Conservation (phyloP, 2,797 vertebrate species). For the Acanthornis magna region DNA sequence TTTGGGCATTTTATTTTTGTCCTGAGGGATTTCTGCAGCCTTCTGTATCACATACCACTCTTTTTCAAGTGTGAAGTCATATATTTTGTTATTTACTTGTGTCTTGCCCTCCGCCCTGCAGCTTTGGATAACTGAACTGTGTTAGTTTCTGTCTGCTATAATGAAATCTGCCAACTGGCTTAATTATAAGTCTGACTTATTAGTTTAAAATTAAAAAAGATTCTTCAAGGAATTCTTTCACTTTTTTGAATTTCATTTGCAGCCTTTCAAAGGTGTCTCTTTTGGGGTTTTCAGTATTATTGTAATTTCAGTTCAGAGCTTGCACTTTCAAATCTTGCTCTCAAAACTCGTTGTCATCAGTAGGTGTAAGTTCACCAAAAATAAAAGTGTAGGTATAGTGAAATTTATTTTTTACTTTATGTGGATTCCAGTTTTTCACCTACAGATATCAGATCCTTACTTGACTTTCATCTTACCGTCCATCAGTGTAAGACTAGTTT, state of each 20-base stretch:
- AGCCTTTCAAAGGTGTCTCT: neutral
- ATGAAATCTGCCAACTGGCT: constrained; percentile 27
- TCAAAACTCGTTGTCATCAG: neutral
- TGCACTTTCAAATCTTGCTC: neutral
- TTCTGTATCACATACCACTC: neutral
- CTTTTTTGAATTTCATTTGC: neutral
- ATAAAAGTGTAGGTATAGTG: neutral
- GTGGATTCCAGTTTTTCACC: neutral
- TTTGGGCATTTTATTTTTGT: neutral
- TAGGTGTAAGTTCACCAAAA: neutral
- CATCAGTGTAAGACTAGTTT: neutral
- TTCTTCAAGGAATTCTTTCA: neutral
- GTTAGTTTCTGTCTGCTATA: neutral
- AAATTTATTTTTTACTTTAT: neutral
- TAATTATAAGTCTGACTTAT: constrained; percentile 20
- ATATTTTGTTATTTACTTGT: neutral
- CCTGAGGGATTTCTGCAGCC: neutral
- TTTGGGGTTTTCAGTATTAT: neutral
- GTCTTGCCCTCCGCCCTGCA: neutral
- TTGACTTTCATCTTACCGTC: neutral
- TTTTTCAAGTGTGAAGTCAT: neutral
- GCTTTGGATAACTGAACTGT: neutral
- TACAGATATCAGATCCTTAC: neutral
- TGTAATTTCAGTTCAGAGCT: neutral
- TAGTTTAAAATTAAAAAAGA: constrained; percentile 15